A percentile compares a stretch with the other conserved stretches of the same genome.
These are phyloP conservation scores for Rhynchotus rufescens DNA, from an alignment of 2,797 vertebrate species.

Conservation along the genomic window DNA sequence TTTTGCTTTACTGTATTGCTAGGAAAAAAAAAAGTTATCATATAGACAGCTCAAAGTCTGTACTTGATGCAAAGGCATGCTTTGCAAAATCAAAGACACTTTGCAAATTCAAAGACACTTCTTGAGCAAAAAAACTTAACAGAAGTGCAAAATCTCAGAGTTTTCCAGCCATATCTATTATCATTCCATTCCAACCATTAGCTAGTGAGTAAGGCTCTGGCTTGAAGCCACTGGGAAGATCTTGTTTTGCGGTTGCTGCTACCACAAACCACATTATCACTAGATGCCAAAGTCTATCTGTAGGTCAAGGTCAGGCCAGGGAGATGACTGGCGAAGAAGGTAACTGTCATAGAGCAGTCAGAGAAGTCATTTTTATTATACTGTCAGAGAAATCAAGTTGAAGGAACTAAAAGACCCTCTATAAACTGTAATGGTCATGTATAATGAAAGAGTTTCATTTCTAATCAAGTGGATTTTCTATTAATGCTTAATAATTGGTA, in stretches of 20 bases:
- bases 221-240: conserved; percentile 79
- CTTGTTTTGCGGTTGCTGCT: conserved; percentile 78
- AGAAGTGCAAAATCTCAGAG: conserved; percentile 36
- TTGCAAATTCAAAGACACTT: neutral
- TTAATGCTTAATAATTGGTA: neutral
- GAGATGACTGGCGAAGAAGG: conserved; percentile 5
- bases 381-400: neutral
- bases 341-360: neutral
- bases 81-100: conserved; percentile 8
- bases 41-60: neutral
- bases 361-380: neutral
- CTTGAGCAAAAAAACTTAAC: neutral
- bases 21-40: neutral
- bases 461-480: neutral
- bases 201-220: conserved; percentile 59
- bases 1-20: neutral
- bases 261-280: conserved; percentile 82
- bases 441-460: neutral
- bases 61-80: neutral
- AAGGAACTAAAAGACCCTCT: neutral
- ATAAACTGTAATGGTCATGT: neutral
- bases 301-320: conserved; percentile 82
- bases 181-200: conserved; percentile 77
- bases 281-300: conserved; percentile 65
- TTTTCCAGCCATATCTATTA: conserved; percentile 60